Percentiles rank a stretch among this genome's conserved stretches.
Conservation (phyloP, 2,888 invertebrate species). For the Gisinianus flammeolus region DNA sequence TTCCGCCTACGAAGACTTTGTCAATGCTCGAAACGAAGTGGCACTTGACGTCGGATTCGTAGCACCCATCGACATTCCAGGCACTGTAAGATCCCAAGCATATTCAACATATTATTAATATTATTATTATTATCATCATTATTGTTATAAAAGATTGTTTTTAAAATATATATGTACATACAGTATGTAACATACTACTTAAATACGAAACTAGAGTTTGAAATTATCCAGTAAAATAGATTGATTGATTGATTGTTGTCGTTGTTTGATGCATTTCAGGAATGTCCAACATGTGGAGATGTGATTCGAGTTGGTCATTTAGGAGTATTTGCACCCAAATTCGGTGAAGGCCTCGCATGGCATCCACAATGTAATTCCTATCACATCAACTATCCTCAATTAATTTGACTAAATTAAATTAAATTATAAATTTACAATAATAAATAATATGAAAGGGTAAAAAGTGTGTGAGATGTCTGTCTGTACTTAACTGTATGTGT, state of each 20-base stretch:
- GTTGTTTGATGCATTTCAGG: slow-evolving; percentile 66
- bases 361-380: slow-evolving; percentile 74
- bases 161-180: neutral
- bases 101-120: neutral
- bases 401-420: no score
- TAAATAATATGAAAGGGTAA: no score
- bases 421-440: neutral
- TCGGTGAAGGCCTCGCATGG: slow-evolving; percentile 77
- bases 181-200: no score
- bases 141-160: neutral
- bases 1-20: slow-evolving; percentile 90
- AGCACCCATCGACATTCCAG: slow-evolving; percentile 53
- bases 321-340: slow-evolving; percentile 82
- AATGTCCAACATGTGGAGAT: slow-evolving; percentile 83
- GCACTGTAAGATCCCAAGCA: slow-evolving; percentile 44
- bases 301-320: slow-evolving; percentile 79
- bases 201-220: no score
- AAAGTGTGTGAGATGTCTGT: neutral
- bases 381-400: no score
- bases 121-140: neutral
- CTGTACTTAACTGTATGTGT: neutral
- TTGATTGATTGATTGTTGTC: no score
- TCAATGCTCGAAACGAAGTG: slow-evolving; percentile 86
- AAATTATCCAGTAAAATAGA: no score
- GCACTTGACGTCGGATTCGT: slow-evolving; percentile 82